Percentiles rank a stretch among this genome's conserved stretches.
phyloP scores from a whole-genome alignment of 2,888 invertebrate genomes.

The Drosophila meridionalis region DNA sequence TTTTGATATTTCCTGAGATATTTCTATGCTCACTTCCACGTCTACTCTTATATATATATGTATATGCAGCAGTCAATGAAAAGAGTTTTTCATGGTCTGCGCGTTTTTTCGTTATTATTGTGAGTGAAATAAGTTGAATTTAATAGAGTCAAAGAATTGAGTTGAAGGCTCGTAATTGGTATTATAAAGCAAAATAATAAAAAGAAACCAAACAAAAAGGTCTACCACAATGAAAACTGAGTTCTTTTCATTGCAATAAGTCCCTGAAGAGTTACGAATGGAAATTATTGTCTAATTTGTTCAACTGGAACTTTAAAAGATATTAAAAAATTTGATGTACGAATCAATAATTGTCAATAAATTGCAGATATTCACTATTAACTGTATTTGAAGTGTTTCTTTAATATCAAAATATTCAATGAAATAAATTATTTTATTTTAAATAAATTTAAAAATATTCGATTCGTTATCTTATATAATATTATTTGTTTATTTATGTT shows the following conservation, averaged over 20 bases:
- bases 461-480: no score
- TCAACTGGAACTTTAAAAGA: neutral
- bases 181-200: neutral
- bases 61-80: constrained; percentile 31
- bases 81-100: constrained; percentile 30
- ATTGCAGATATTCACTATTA: no score
- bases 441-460: no score
- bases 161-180: constrained; percentile 17
- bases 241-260: neutral
- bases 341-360: no score
- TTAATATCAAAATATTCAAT: no score
- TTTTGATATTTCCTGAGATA: constrained; percentile 65
- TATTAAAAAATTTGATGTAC: neutral
- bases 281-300: neutral
- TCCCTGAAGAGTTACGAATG: neutral
- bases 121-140: constrained; percentile 32
- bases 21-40: constrained; percentile 52
- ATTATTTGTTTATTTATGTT: no score
- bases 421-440: neutral
- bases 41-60: neutral
- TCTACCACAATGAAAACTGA: neutral
- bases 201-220: neutral
- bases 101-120: constrained; percentile 19
- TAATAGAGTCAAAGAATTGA: constrained; percentile 55
- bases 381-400: no score